Percentiles rank a stretch among this genome's conserved stretches.
These are phyloP conservation scores for Mesocentrotus franciscanus DNA, from an alignment of 53 echinoderm and acorn worm genomes.

Conservation along the genomic window DNA sequence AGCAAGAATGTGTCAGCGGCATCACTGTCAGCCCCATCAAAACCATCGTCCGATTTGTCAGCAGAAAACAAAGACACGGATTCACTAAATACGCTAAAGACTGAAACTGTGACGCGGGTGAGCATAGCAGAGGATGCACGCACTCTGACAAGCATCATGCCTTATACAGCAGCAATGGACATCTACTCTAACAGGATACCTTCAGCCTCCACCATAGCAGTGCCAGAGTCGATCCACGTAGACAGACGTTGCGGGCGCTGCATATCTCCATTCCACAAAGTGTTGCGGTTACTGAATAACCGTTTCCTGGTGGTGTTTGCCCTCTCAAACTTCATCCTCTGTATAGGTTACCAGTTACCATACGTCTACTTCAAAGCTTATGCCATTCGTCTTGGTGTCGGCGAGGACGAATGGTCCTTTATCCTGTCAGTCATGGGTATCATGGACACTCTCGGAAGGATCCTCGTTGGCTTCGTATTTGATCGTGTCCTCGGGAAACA, in stretches of 20 bases:
- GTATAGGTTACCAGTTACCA: conserved; percentile 95
- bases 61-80: neutral
- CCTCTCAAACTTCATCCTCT: conserved; percentile 82
- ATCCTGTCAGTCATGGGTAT: conserved; percentile 92
- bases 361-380: conserved; percentile 95
- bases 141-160: conserved; percentile 30
- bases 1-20: conserved; percentile 19
- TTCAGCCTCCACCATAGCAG: conserved; percentile 13
- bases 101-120: neutral
- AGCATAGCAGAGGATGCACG: conserved; percentile 22
- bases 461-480: conserved; percentile 87
- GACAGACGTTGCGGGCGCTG: conserved; percentile 52
- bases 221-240: neutral
- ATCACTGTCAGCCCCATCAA: neutral
- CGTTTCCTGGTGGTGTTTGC: conserved; percentile 88
- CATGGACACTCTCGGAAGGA: conserved; percentile 85
- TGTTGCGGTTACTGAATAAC: conserved; percentile 77
- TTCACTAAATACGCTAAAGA: neutral
- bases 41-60: neutral
- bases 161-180: conserved; percentile 61
- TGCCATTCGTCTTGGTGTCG: conserved; percentile 76
- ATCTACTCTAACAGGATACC: conserved; percentile 52
- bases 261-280: conserved; percentile 44
- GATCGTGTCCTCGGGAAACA: conserved; percentile 80
- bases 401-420: conserved; percentile 80